Evolutionary conservation across 2,888 invertebrate species (phyloP).

Genomic region (Lepetodrilus schrolli): DNA sequence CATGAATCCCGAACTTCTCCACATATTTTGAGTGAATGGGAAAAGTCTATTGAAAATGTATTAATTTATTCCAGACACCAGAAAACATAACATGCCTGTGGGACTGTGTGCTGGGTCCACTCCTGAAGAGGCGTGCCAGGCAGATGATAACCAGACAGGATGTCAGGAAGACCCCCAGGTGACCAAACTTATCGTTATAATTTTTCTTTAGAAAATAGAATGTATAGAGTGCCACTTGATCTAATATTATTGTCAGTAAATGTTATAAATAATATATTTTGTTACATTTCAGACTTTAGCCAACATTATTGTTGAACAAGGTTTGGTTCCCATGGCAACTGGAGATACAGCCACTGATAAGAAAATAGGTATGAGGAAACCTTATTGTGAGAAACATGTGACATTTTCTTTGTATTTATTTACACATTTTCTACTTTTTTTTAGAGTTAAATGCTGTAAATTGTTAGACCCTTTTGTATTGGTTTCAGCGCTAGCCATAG

Average conservation of each 20-base stretch:
- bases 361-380: slow-evolving; percentile 50
- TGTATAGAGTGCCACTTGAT: not conserved
- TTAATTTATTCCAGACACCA: slow-evolving; percentile 49
- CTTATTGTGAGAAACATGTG: not conserved
- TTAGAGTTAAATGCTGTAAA: too few species aligned
- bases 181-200: not conserved
- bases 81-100: slow-evolving; percentile 46
- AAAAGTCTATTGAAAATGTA: too few species aligned
- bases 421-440: too few species aligned
- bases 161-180: slow-evolving; percentile 32
- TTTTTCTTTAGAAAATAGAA: not conserved
- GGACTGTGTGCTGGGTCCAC: slow-evolving; percentile 51
- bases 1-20: too few species aligned
- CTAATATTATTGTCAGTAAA: not conserved
- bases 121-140: not conserved
- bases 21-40: too few species aligned
- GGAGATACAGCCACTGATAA: slow-evolving; percentile 57
- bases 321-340: slow-evolving; percentile 57
- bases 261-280: not conserved
- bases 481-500: slow-evolving; percentile 56
- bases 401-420: not conserved
- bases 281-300: slow-evolving; percentile 52
- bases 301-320: slow-evolving; percentile 51
- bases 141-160: slow-evolving; percentile 8
- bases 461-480: too few species aligned